Evolutionary conservation across 1,140 invertebrate genomes (phyloP), one percentile per base, ranked within the genome.

Genomic region (Drosophila tsacasi): DNA sequence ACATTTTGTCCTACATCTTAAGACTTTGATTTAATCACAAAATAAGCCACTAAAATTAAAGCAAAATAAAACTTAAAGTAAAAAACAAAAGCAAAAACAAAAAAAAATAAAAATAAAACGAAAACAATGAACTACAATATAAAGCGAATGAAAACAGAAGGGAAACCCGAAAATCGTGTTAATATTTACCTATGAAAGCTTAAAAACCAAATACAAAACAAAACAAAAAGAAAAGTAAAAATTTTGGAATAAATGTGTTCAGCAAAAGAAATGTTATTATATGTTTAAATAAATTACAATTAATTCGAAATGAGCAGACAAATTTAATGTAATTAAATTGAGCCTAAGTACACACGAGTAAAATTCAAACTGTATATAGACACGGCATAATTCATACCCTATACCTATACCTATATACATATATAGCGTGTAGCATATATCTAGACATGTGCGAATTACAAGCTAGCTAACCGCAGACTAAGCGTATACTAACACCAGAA

Each of bases 221-320:
- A 69, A 17, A 68, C 30, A 47, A 62, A 25, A 71, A 72, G 27
- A 60, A 58, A 76, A 60, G 72, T 42, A 64, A 81, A 90, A 87
- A 78, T 68, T 91, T 92, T 87, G 90, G 86, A 92, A 92, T 92
- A 92, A 92, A 92, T 92, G 91, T 92, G 91, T 92, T 92, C 91
- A 92, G 81, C 76, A 68, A 89, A 78, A 79, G 35, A 72, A 89
- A 91, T 91, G 87, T 91, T 91, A 91, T 91, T 91, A 91, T 91
- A 91, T 91, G 87, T 91, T 91, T 91, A 91, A 91, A 91, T 68
- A 66, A 77, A 63, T 62, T 78, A 89, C 61, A 87, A 57, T 64
- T 64, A 62, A 82, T 73, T 73, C 67, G 66, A 62, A 68, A 63
- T 66, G 55, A 71, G 63, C 59, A 81, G 54, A 81, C 61, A 80